A percentile compares a stretch with the other conserved stretches of the same genome.
phyloP scores from a whole-genome alignment of 1,140 invertebrate species.

The Papilio machaon region DNA sequence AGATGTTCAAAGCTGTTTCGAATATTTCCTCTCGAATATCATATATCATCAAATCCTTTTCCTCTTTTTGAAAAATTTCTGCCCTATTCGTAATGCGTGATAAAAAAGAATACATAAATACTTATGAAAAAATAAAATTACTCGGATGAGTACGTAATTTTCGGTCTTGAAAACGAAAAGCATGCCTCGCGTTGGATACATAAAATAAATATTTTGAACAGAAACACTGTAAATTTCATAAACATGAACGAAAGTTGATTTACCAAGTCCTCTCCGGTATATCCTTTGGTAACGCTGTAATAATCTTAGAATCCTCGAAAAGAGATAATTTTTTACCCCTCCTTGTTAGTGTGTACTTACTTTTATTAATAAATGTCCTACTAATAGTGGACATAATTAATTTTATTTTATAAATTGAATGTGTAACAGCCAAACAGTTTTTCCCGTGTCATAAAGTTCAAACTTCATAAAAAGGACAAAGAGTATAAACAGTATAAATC shows the following conservation, averaged over 20 bases:
- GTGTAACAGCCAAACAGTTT: neutral
- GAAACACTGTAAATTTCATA: neutral
- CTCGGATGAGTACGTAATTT: neutral
- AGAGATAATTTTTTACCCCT: slow-evolving; percentile 63
- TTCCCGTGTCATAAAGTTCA: neutral
- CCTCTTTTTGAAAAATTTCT: slow-evolving; percentile 71
- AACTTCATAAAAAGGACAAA: neutral
- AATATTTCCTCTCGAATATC: slow-evolving; percentile 75
- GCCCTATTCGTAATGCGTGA: slow-evolving; percentile 51
- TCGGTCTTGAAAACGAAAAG: neutral
- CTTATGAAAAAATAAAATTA: neutral
- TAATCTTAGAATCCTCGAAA: slow-evolving; percentile 59
- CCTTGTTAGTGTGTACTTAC: slow-evolving; percentile 64
- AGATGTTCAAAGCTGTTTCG: slow-evolving; percentile 61
- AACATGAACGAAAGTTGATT: neutral
- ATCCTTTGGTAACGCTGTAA: slow-evolving; percentile 68
- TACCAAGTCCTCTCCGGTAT: slow-evolving; percentile 72
- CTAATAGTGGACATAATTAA: slow-evolving; percentile 44
- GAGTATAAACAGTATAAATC: neutral
- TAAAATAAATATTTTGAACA: neutral
- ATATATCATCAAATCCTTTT: slow-evolving; percentile 66
- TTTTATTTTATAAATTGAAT: slow-evolving; percentile 22
- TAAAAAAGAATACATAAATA: slow-evolving; percentile 5
- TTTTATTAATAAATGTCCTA: slow-evolving; percentile 38
- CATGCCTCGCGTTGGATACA: neutral